These are phyloP conservation scores for Ditylenchus weischeri DNA, from an alignment of 2,888 invertebrate genomes.

Conservation along the genomic window DNA sequence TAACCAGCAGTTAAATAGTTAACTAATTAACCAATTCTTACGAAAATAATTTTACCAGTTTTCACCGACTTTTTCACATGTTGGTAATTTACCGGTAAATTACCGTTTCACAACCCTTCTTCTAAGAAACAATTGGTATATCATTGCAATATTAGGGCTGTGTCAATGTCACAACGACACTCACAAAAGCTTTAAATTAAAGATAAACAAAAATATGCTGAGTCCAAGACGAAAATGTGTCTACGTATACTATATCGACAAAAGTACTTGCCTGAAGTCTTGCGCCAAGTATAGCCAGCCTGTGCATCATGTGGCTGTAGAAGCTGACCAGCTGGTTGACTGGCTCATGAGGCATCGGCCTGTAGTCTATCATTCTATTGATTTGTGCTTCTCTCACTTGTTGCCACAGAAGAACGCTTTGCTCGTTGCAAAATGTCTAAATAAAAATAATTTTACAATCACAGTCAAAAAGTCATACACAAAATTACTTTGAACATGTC, in stretches of 20 bases:
- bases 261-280: conserved; percentile 39
- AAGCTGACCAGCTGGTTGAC: conserved; percentile 44
- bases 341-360: conserved; percentile 37
- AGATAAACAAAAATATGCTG: not conserved
- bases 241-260: no score
- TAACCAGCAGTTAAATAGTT: no score
- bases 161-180: not conserved
- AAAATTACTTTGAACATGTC: conserved; percentile 49
- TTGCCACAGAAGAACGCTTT: conserved; percentile 31
- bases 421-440: conserved; percentile 49
- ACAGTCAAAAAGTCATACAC: not conserved
- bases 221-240: not conserved
- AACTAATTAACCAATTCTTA: no score
- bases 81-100: no score
- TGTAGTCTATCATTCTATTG: conserved; percentile 32
- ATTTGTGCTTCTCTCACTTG: conserved; percentile 43
- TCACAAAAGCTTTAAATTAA: not conserved
- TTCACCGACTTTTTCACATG: no score
- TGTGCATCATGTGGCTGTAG: conserved; percentile 55
- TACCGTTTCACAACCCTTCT: no score
- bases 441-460: not conserved
- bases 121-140: no score
- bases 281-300: conserved; percentile 51
- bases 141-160: no score
- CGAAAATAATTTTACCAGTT: no score